Evolutionary conservation across 2,113 vertebrate species (phyloP), one percentile per base, ranked within the genome.

Genomic region (Chloroceryle aenea): DNA sequence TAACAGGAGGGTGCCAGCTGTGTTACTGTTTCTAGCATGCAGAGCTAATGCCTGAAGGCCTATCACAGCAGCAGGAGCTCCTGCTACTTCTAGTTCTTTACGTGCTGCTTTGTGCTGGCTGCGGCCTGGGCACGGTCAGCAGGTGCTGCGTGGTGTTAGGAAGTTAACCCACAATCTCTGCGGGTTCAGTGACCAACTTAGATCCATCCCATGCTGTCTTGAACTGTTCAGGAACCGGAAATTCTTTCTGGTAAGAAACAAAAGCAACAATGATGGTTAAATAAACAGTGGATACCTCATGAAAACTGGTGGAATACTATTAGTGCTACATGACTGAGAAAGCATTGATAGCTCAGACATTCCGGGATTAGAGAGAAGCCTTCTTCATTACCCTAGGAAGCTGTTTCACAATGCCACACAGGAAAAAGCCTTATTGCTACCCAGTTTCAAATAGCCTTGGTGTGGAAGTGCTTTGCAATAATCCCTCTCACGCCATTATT

Each of bases 201-300:
- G 98, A 98, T 78, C 99, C 99, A 77, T 99, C 98, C 99, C 99
- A 99, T 15, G 98, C 93, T 11, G 99, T 99, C 98, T 99, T 99
- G 98, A 99, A 99, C 98, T 99, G 99, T 96, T 99, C 99, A 19
- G 99, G 99, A 94, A 99, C 98, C 12, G 99, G 99, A 95, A 99
- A 99, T 98, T 99, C 99, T 98, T 98, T 99, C 99, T 99, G 98
- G 87, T 82, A 89, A 93, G 93, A 93, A 87, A 91, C 85, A 98
- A 97, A 94, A 97, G 95, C 67, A 96, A 94, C 79, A 97, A 42
- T 19, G 59, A 45, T 73, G 74, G 77, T 96, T 95, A 93, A 80
- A 89, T 45, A 82, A 95, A 91, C 82, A 86, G 63, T 11, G 82
- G 91, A 45, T 95, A 94, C 50, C 52, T 95, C 87, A 55, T 93